These are phyloP conservation scores for Ibidorhyncha struthersii DNA, from an alignment of 2,113 vertebrate species.

Conservation along the genomic window DNA sequence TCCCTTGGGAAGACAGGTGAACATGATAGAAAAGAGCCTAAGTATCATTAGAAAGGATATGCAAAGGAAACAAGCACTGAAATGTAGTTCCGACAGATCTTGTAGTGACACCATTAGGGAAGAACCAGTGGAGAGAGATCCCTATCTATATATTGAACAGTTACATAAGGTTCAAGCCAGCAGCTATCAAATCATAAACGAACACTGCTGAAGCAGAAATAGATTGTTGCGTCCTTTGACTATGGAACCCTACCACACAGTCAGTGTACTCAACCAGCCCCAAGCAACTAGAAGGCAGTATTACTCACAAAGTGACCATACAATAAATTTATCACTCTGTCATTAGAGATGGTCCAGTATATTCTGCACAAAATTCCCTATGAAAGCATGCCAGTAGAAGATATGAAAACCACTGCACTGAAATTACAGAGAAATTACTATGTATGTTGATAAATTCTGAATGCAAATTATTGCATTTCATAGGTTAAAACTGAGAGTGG, in stretches of 20 bases:
- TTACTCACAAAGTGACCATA: fast-evolving
- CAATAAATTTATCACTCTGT: background rate
- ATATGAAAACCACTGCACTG: background rate
- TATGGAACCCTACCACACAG: background rate
- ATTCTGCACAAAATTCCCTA: background rate
- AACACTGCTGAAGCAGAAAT: background rate
- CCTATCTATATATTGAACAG: background rate
- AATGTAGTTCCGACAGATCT: background rate
- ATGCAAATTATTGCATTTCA: background rate
- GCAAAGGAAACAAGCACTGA: background rate
- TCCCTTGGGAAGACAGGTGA: background rate
- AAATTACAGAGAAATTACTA: background rate
- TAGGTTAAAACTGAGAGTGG: background rate
- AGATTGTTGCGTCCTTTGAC: background rate
- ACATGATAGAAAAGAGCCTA: background rate
- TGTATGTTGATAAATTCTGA: background rate
- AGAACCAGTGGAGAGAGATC: background rate
- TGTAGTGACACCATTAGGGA: background rate
- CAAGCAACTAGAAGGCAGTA: background rate
- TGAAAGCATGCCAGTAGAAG: background rate
- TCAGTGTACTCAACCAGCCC: background rate
- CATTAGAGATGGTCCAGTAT: background rate
- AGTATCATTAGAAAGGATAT: background rate
- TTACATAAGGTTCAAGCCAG: background rate
- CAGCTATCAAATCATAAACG: background rate